Base-by-base conservation (phyloP, 2,113 vertebrate genomes). In the Octodon degus region DNA sequence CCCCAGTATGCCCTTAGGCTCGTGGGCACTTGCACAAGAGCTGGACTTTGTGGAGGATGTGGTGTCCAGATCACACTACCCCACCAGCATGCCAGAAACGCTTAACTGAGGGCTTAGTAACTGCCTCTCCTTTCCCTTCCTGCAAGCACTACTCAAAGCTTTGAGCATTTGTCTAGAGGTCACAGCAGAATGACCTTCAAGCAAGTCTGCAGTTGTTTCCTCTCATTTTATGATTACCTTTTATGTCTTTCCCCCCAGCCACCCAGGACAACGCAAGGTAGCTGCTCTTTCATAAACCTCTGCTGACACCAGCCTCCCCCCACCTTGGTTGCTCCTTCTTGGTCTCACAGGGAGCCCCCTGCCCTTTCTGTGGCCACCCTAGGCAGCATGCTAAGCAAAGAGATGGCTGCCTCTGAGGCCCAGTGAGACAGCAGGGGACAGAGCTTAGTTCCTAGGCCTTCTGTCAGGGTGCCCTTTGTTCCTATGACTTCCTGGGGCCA, bases 391-490 rank as follows among this genome's bases (percentile, higher is more conserved):
- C 84, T 89, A 63, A 79, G 81, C 80, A 88, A 79, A 82, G 96
- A 97, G 97, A 97, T 97, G 97, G 97, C 74, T 82, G 91, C 76
- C 89, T 93, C 92, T 76, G 62, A 93, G 14, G 89, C n/a, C 92
- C 90, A 24, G 90, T 0, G 40, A 79, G 63, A 96, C 70, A 76
- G 90, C 0, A 1, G 97, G 77, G 32, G 90, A 60, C 53, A 82
- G 40, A 93, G 93, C 37, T 76, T 63, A 65, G n/a, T 94, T 95
- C 93, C 90, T 63, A 50, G 84, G 47, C 90, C 50, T 92, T 47
- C 67, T 67, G 43, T 22, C 19, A 58, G 68, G 76, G 80, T 0
- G 12, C n/a, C n/a, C 93, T 96, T 97, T 93, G 92, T 79, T 94
- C 55, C 37, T 25, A 32, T 30, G 72, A 47, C 89, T 92, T 80